Conservation (phyloP, 2,113 vertebrate genomes). For the Ciconia maguari region DNA sequence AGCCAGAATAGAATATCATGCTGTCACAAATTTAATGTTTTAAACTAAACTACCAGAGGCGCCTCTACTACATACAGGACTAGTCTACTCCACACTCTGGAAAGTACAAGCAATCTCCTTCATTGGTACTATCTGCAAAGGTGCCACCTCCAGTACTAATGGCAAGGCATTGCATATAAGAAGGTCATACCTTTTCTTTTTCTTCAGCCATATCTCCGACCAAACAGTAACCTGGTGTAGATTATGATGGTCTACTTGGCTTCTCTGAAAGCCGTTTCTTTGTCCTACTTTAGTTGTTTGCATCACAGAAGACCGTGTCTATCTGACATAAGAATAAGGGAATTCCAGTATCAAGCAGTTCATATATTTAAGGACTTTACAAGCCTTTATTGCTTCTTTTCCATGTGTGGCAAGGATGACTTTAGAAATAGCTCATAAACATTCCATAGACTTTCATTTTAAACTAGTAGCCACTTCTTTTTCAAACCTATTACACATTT, state of each 20-base stretch:
- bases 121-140: neutral
- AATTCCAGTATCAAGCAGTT: neutral
- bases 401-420: neutral
- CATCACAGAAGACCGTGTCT: accelerated
- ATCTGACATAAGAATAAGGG: neutral
- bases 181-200: neutral
- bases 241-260: neutral
- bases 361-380: neutral
- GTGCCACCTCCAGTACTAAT: neutral
- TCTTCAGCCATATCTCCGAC: neutral
- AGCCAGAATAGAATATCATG: neutral
- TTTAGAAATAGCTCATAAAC: neutral
- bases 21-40: neutral
- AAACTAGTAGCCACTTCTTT: neutral
- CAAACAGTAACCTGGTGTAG: neutral
- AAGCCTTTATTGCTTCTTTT: neutral
- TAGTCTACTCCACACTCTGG: neutral
- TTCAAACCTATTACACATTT: neutral
- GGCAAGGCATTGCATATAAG: neutral
- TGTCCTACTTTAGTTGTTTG: neutral
- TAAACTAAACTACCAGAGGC: neutral
- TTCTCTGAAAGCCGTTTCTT: neutral
- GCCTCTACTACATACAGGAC: neutral
- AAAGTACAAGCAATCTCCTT: neutral
- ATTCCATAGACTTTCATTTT: neutral